Conservation (phyloP, 2,113 vertebrate genomes). For the Perca flavescens region DNA sequence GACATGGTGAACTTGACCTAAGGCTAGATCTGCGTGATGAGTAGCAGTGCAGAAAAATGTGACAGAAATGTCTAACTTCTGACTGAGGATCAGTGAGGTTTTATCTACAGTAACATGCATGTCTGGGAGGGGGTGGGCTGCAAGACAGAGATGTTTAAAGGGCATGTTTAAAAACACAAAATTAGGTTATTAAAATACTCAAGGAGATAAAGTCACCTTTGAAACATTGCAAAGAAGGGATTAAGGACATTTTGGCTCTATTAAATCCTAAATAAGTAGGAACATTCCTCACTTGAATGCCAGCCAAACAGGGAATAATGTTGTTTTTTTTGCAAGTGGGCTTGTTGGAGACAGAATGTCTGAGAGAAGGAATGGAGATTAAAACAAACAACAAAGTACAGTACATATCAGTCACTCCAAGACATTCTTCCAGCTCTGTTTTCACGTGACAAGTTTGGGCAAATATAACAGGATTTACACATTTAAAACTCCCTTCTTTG, state of each 20-base stretch:
- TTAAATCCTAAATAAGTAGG: slow-evolving; percentile 34
- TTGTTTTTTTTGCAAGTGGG: slow-evolving; percentile 78
- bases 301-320: slow-evolving; percentile 37
- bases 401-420: slow-evolving; percentile 43
- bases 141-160: slow-evolving; percentile 69
- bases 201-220: slow-evolving; percentile 23
- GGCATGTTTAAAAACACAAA: slow-evolving; percentile 33
- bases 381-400: slow-evolving; percentile 40
- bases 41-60: slow-evolving; percentile 28
- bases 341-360: slow-evolving; percentile 57
- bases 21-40: slow-evolving; percentile 13
- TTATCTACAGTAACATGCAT: slow-evolving; percentile 64
- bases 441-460: slow-evolving; percentile 14
- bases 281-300: slow-evolving; percentile 30
- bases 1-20: slow-evolving; percentile 35
- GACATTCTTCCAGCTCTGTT: slow-evolving; percentile 41
- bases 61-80: slow-evolving; percentile 1
- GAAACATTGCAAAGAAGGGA: slow-evolving; percentile 30
- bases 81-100: slow-evolving; percentile 23
- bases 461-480: slow-evolving; percentile 36
- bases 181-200: slow-evolving; percentile 2
- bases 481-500: slow-evolving; percentile 19
- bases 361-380: slow-evolving; percentile 32
- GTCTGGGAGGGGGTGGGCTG: slow-evolving; percentile 47
- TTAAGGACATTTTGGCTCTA: slow-evolving; percentile 42